Conservation (phyloP, 2,888 invertebrate species). For the Hypsopygia costalis region DNA sequence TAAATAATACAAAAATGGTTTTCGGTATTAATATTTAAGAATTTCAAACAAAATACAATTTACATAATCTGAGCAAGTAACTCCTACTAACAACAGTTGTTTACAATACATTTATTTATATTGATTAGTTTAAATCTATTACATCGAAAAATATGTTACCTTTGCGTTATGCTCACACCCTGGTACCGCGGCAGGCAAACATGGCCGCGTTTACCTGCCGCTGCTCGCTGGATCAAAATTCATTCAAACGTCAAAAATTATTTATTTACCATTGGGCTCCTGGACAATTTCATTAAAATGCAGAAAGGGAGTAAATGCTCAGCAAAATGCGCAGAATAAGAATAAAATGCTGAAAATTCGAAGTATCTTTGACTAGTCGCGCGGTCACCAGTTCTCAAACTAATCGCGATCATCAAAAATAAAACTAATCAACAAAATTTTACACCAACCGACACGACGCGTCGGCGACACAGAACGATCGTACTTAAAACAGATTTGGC, state of each 20-base stretch:
- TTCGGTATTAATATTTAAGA: conserved; percentile 60
- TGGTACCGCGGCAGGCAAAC: background rate
- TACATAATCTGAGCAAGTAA: conserved; percentile 67
- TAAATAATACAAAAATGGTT: conserved; percentile 78
- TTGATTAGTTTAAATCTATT: conserved; percentile 43
- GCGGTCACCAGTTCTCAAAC: conserved; percentile 24
- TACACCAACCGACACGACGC: conserved; percentile 21
- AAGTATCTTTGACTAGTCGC: conserved; percentile 40
- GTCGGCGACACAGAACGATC: conserved; percentile 30
- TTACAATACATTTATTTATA: conserved; percentile 39
- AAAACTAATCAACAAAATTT: conserved; percentile 65
- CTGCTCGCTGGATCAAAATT: too few relatives aligned
- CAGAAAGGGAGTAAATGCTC: conserved; percentile 45
- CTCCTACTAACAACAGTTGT: conserved; percentile 45
- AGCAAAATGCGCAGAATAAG: conserved; percentile 49
- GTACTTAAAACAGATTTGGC: conserved; percentile 35
- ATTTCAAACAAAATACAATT: conserved; percentile 53
- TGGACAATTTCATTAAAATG: too few relatives aligned
- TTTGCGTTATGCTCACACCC: conserved; percentile 25
- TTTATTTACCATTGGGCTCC: too few relatives aligned
- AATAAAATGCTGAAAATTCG: conserved; percentile 35
- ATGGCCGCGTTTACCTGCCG: too few relatives aligned
- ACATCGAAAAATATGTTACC: conserved; percentile 68
- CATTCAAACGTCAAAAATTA: too few relatives aligned
- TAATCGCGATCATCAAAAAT: conserved; percentile 26